phyloP scores from a whole-genome alignment of 2,113 vertebrate genomes.

The Apeltes quadracus region DNA sequence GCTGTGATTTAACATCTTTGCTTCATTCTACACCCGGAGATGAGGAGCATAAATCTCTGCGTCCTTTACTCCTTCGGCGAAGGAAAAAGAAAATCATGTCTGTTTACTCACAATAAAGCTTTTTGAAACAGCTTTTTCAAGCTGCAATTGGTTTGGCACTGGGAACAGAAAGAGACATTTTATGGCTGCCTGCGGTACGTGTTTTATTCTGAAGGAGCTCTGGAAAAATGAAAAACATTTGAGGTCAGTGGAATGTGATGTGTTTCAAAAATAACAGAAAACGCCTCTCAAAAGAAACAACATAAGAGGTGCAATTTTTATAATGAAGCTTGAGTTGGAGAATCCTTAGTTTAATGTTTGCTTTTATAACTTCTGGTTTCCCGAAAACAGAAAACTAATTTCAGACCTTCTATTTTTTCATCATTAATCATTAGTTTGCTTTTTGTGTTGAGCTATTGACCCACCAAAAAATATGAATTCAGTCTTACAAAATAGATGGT shows the following conservation, averaged over 20 bases:
- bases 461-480: background rate
- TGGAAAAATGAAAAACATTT: conserved; percentile 26
- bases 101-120: conserved; percentile 33
- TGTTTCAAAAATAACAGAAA: conserved; percentile 18
- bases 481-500: background rate
- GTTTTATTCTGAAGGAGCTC: conserved; percentile 22
- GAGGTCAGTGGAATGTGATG: conserved; percentile 23
- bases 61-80: conserved; percentile 39
- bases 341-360: background rate
- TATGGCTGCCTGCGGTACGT: conserved; percentile 5
- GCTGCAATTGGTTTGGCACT: conserved; percentile 27
- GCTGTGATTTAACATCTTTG: conserved; percentile 40
- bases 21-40: conserved; percentile 24
- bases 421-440: background rate
- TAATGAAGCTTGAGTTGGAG: background rate
- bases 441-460: background rate
- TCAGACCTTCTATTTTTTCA: background rate
- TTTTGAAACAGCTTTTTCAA: conserved; percentile 39
- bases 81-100: conserved; percentile 10
- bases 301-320: background rate
- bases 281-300: background rate
- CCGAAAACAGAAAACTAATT: too few relatives aligned
- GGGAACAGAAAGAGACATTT: conserved; percentile 24
- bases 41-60: conserved; percentile 21
- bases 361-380: background rate